Conservation (phyloP, 1,140 invertebrate species). For the Aphaenogaster floridana region DNA sequence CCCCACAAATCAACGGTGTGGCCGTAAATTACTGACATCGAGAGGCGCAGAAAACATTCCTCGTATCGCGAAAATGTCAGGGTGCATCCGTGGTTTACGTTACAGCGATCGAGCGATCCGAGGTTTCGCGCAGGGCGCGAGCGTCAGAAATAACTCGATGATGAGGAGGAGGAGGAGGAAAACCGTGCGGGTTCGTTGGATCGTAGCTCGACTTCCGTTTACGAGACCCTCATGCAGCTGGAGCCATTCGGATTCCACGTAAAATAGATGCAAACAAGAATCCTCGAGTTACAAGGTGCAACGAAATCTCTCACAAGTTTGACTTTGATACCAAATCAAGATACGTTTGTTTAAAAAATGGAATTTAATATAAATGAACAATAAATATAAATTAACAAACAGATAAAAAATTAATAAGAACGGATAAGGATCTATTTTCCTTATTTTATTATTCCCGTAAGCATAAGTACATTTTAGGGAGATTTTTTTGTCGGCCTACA, state of each 20-base stretch:
- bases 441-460: neutral
- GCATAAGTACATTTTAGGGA: neutral
- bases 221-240: constrained; percentile 11
- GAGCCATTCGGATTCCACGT: constrained; percentile 38
- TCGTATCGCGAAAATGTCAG: constrained; percentile 50
- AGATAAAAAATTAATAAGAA: neutral
- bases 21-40: constrained; percentile 33
- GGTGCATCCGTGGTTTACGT: constrained; percentile 2
- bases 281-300: neutral
- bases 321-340: neutral
- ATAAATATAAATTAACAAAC: neutral
- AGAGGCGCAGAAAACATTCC: constrained; percentile 25
- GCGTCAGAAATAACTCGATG: constrained; percentile 32
- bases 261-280: constrained; percentile 25
- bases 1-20: constrained; percentile 26
- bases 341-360: neutral
- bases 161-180: constrained; percentile 18
- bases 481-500: neutral
- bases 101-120: constrained; percentile 26
- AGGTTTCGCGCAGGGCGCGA: constrained; percentile 23
- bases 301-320: neutral
- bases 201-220: constrained; percentile 55
- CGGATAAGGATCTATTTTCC: neutral
- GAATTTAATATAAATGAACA: neutral
- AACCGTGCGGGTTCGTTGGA: constrained; percentile 24